A percentile compares a stretch with the other conserved stretches of the same genome.
Conservation (phyloP, 2,797 vertebrate species). For the Peromyscus eremicus region DNA sequence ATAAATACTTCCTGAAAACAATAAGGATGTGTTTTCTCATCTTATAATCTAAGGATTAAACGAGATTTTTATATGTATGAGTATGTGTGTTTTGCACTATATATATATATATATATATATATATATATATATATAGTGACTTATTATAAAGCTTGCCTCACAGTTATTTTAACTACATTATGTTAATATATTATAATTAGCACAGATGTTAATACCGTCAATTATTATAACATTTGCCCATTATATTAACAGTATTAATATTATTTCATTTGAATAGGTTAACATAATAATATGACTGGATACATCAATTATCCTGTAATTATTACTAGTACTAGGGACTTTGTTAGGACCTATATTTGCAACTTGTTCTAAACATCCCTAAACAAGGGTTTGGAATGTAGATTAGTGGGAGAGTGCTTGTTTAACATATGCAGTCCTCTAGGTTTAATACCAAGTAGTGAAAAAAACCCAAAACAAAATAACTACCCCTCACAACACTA, state of each 20-base stretch:
- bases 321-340: constrained; percentile 19
- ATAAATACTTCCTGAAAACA: not conserved
- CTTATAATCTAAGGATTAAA: constrained; percentile 32
- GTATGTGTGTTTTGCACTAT: not conserved
- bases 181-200: not conserved
- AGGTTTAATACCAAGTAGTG: not conserved
- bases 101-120: too few species aligned
- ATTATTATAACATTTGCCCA: not conserved
- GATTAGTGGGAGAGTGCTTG: not conserved
- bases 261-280: not conserved
- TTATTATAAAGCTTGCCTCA: constrained; percentile 34
- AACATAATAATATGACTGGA: not conserved
- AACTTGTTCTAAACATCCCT: constrained; percentile 31
- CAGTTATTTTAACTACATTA: not conserved
- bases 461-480: not conserved
- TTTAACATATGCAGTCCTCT: not conserved
- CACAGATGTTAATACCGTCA: not conserved
- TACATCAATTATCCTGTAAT: not conserved
- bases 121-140: too few species aligned
- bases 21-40: not conserved
- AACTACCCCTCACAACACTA: not conserved
- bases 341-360: not conserved
- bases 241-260: not conserved
- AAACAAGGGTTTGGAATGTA: not conserved
- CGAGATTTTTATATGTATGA: not conserved